These are phyloP conservation scores for Drosophila prosaltans DNA, from an alignment of 1,140 invertebrate genomes.

Conservation along the genomic window DNA sequence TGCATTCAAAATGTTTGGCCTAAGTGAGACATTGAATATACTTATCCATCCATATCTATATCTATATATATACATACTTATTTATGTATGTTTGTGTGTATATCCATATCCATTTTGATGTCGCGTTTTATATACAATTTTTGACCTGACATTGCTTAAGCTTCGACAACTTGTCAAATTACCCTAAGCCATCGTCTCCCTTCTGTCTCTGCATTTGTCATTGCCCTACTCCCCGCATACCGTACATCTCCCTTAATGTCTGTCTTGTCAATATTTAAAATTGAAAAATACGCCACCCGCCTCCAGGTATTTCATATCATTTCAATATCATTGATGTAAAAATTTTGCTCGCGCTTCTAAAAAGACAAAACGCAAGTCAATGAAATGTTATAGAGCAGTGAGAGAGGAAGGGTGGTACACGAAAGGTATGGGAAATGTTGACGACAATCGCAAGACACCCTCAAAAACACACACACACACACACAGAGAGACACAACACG, in stretches of 20 bases:
- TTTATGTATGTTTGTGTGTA: no score
- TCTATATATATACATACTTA: neutral
- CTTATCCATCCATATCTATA: neutral
- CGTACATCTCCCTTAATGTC: slow-evolving; percentile 15
- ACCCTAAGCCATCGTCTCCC: slow-evolving; percentile 55
- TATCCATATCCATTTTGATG: neutral
- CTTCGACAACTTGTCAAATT: slow-evolving; percentile 81
- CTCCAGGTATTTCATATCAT: slow-evolving; percentile 69
- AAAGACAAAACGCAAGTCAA: slow-evolving; percentile 66
- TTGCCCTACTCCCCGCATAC: neutral
- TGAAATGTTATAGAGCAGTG: slow-evolving; percentile 36
- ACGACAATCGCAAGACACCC: slow-evolving; percentile 23
- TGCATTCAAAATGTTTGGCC: slow-evolving; percentile 53
- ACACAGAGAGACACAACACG: neutral
- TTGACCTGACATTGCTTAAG: slow-evolving; percentile 53
- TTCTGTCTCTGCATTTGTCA: neutral
- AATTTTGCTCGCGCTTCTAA: slow-evolving; percentile 44
- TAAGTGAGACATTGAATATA: slow-evolving; percentile 56
- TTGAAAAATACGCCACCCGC: slow-evolving; percentile 69
- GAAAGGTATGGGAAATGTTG: slow-evolving; percentile 3
- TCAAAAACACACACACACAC: neutral
- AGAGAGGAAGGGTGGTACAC: neutral
- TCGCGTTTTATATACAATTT: neutral
- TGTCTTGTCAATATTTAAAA: slow-evolving; percentile 77
- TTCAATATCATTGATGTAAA: slow-evolving; percentile 77